Base-by-base conservation (phyloP, 1,140 invertebrate genomes). In the Ephestia elutella region DNA sequence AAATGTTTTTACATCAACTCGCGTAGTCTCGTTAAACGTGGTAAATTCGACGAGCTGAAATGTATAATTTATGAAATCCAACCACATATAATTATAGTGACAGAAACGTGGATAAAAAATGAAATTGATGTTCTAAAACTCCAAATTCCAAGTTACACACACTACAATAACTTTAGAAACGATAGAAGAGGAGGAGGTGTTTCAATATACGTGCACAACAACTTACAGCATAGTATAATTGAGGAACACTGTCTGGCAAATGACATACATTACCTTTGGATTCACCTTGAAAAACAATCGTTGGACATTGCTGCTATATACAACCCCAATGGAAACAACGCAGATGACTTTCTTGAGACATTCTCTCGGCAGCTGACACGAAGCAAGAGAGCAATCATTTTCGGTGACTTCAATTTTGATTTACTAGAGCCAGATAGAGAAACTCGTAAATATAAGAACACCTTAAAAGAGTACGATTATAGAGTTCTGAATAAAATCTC, bases 251-350 rank as follows among this genome's bases (percentile, higher is more conserved):
- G 21, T 25, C 59, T 44, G 11, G 20, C 18, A 13, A 49, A 65
- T 21, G 56, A 61, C 20, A 68, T 54, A 28, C 65, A 70, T 54
- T 71, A 58, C 35, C 49, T 65, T 11, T 70, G 65, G 65, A 57
- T 70, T 13, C 65, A 65, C 8, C n/a, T 70, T 13, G 28, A 71
- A 11, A 59, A 63, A 49, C 54, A 60, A 32, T 57, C 60, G 2
- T 17, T 67, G 13, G 56, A 65, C 10, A 57, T 70, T 21, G 65
- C 62, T 9, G 68, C 44, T 21, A 51, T 71, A 13, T 63, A 66
- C 38, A 63, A 54, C 57, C 56, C 60, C 18, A 56, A 49, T 5
- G 49, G 35, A n/a, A 48, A 32, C 25, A 56, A 56, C 28, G 2
- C 13, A 17, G 20, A 54, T n/a, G 28, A 50, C 2, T 68, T 68